Evolutionary conservation across 2,797 vertebrate species (phyloP).

Genomic region (Notolepis coatsorum): DNA sequence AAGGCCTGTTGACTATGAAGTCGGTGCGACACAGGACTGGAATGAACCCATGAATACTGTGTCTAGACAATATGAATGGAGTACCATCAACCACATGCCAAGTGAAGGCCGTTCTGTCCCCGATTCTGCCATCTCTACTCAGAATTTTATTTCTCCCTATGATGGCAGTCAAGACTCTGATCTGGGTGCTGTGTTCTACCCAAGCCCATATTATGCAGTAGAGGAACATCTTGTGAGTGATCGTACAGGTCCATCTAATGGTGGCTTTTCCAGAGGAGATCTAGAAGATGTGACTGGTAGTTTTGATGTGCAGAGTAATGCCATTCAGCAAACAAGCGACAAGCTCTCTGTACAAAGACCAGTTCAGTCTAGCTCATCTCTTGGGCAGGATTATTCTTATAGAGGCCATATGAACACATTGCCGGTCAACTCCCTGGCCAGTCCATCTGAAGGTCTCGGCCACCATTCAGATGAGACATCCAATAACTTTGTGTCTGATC

Average conservation of each 20-base stretch:
- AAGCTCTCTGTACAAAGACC: constrained; percentile 3
- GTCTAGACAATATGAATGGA: constrained; percentile 6
- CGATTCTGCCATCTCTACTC: constrained; percentile 14
- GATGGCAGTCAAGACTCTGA: constrained; percentile 17
- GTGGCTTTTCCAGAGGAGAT: constrained; percentile 1
- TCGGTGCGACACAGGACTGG: constrained; percentile 29
- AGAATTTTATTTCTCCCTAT: constrained; percentile 8
- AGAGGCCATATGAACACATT: neutral
- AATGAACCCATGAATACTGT: constrained; percentile 4
- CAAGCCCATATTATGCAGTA: constrained; percentile 2
- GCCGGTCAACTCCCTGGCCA: neutral
- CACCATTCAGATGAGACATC: constrained; percentile 11
- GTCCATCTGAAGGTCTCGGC: constrained; percentile 12
- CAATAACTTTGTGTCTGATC: neutral
- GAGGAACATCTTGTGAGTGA: constrained; percentile 9
- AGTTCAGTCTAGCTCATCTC: neutral
- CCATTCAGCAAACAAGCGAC: neutral
- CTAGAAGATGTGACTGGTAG: neutral
- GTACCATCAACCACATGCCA: constrained; percentile 26
- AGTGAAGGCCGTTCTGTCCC: constrained; percentile 14
- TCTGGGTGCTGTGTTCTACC: neutral
- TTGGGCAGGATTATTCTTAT: constrained; percentile 1
- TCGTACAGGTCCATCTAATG: constrained; percentile 1
- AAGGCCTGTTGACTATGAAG: neutral
- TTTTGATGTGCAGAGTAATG: neutral